Evolutionary conservation across 1,140 invertebrate genomes (phyloP).

Genomic region (Asobara japonica): DNA sequence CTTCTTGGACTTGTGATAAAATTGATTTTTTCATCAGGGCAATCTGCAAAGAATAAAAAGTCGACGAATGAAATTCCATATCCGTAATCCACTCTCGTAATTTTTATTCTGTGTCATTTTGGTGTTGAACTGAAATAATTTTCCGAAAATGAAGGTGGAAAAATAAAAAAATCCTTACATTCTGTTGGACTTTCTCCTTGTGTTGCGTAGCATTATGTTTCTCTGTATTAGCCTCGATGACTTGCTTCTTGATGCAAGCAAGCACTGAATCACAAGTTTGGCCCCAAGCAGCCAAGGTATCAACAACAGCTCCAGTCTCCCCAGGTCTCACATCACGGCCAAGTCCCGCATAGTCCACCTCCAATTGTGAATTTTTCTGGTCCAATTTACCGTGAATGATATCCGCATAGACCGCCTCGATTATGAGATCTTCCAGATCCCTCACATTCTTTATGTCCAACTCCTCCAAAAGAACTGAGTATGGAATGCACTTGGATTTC

Average conservation of each 20-base stretch:
- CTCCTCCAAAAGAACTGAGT: constrained; percentile 84
- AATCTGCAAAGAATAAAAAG: constrained; percentile 47
- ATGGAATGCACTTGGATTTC: constrained; percentile 91
- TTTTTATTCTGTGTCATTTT: too few relatives aligned
- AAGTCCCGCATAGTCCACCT: constrained; percentile 90
- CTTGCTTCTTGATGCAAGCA: constrained; percentile 89
- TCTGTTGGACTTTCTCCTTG: constrained; percentile 85
- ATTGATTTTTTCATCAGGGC: constrained; percentile 57
- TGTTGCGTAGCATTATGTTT: constrained; percentile 84
- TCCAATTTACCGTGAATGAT: constrained; percentile 97
- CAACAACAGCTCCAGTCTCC: constrained; percentile 79
- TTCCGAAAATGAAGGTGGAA: background rate
- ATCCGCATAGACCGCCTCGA: constrained; percentile 97
- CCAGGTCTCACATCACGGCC: constrained; percentile 89
- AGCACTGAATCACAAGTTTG: constrained; percentile 90
- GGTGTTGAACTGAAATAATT: too few relatives aligned
- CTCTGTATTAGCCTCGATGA: constrained; percentile 84
- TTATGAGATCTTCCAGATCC: constrained; percentile 96
- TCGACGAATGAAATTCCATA: too few relatives aligned
- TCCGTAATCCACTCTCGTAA: too few relatives aligned
- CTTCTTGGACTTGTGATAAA: constrained; percentile 60
- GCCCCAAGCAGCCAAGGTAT: constrained; percentile 90
- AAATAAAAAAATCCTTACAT: constrained; percentile 27
- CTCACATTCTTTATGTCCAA: constrained; percentile 92
- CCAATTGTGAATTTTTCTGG: constrained; percentile 91